Evolutionary conservation across 2,888 invertebrate genomes (phyloP).

Genomic region (Mechanitis messenoides): DNA sequence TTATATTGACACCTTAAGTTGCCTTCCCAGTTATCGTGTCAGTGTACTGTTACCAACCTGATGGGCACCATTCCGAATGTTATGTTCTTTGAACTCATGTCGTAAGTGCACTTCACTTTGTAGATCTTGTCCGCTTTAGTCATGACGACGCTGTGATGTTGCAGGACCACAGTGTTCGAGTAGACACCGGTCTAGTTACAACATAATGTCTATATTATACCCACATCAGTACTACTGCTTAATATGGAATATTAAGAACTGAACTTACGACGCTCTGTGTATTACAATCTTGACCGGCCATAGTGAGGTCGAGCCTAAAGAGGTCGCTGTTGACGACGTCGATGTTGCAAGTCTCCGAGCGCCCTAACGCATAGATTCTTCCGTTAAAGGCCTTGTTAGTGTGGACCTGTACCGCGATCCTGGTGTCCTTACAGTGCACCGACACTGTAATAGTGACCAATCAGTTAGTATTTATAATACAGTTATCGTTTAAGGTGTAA

Average conservation of each 20-base stretch:
- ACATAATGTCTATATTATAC: neutral
- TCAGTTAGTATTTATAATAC: neutral
- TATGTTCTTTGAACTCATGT: slow-evolving; percentile 97
- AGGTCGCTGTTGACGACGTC: slow-evolving; percentile 94
- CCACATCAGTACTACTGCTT: no score
- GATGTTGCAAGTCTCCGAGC: slow-evolving; percentile 96
- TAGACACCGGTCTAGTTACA: slow-evolving; percentile 89
- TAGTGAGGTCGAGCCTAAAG: slow-evolving; percentile 93
- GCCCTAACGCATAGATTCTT: slow-evolving; percentile 93
- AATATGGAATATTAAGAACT: neutral
- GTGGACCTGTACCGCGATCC: slow-evolving; percentile 93
- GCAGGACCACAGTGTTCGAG: slow-evolving; percentile 94
- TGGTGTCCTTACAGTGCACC: slow-evolving; percentile 95
- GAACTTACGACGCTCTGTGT: slow-evolving; percentile 93
- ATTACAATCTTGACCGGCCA: slow-evolving; percentile 96
- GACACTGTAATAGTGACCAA: slow-evolving; percentile 80
- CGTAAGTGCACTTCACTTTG: slow-evolving; percentile 97
- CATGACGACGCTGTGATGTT: slow-evolving; percentile 97
- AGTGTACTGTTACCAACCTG: slow-evolving; percentile 73
- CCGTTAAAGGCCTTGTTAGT: slow-evolving; percentile 97
- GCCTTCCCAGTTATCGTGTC: slow-evolving; percentile 15
- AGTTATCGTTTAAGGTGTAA: neutral
- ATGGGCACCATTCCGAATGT: slow-evolving; percentile 99
- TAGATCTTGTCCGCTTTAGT: slow-evolving; percentile 97
- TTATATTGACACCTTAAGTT: slow-evolving; percentile 17